Conservation (phyloP, 2,797 vertebrate genomes). For the Helostoma temminkii region DNA sequence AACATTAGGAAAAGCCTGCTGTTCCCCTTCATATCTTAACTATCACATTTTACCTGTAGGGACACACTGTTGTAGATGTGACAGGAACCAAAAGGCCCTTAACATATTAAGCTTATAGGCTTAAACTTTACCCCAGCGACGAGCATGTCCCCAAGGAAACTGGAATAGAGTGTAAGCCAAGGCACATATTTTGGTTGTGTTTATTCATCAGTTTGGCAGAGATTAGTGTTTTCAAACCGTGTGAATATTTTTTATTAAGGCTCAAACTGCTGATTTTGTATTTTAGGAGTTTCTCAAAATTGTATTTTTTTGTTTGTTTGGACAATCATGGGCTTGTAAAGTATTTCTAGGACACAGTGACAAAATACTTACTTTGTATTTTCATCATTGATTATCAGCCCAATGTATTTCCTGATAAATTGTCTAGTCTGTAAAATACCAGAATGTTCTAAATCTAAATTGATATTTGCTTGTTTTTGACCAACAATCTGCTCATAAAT, state of each 20-base stretch:
- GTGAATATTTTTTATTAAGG: background rate
- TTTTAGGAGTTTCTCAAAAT: too few species aligned
- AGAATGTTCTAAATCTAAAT: too few species aligned
- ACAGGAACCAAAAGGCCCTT: slow-evolving; percentile 43
- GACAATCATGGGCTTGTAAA: too few species aligned
- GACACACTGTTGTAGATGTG: slow-evolving; percentile 39
- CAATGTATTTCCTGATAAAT: too few species aligned
- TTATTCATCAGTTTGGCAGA: background rate
- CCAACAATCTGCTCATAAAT: too few species aligned
- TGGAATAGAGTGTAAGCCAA: background rate
- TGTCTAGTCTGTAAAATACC: too few species aligned
- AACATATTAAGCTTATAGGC: slow-evolving; percentile 3
- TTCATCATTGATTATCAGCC: too few species aligned
- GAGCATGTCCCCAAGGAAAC: slow-evolving; percentile 22
- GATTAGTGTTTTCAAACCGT: background rate
- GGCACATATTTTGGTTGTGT: background rate
- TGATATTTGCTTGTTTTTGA: too few species aligned
- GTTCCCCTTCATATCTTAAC: slow-evolving; percentile 25
- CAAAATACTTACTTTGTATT: too few species aligned
- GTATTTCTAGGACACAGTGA: too few species aligned
- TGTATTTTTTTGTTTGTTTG: too few species aligned
- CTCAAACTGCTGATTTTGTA: background rate
- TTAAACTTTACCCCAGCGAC: slow-evolving; percentile 1
- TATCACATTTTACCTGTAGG: slow-evolving; percentile 40
- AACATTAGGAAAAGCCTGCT: slow-evolving; percentile 13